phyloP scores from a whole-genome alignment of 2,113 vertebrate species.

The pig (Sus scrofa) region DNA sequence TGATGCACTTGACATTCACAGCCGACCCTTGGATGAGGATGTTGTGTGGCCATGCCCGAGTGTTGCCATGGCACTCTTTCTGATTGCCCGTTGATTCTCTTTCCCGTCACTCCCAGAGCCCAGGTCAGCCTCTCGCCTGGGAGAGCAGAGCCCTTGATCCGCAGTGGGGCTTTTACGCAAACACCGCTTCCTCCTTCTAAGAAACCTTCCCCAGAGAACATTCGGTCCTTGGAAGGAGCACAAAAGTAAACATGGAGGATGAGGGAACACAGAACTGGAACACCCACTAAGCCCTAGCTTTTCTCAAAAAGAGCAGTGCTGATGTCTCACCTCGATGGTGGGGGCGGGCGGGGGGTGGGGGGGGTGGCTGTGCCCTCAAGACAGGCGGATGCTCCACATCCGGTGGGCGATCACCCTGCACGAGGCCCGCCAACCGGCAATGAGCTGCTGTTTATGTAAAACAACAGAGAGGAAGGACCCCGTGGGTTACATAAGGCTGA shows the following conservation, averaged over 20 bases:
- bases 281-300: neutral
- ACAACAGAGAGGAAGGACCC: neutral
- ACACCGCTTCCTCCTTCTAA: neutral
- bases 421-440: neutral
- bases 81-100: neutral
- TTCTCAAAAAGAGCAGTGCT: neutral
- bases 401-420: no score
- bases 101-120: neutral
- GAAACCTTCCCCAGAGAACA: neutral
- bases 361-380: neutral
- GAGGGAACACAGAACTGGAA: neutral
- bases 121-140: neutral
- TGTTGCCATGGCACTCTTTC: constrained; percentile 5
- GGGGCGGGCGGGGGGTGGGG: no score
- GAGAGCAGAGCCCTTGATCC: neutral
- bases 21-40: neutral
- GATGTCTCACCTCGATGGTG: neutral
- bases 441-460: neutral
- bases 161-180: neutral
- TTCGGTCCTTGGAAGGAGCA: neutral
- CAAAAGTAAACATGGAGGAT: neutral
- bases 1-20: constrained; percentile 37
- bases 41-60: neutral
- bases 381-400: fast-evolving
- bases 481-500: neutral